Conservation (phyloP, 1,140 invertebrate species). For the Drosophila ironensis region DNA sequence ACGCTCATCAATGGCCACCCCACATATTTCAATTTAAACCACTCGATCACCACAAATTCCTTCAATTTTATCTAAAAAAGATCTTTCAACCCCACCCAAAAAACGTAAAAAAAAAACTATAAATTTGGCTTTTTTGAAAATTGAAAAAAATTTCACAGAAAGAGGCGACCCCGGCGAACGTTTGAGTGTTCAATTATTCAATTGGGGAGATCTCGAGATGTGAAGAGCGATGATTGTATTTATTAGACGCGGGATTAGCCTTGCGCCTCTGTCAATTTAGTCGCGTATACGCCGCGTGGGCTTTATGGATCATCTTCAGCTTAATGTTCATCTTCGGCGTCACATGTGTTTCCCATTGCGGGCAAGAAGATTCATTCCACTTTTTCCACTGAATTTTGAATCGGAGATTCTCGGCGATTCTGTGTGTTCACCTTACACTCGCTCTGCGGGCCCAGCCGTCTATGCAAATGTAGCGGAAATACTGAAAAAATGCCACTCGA, state of each 20-base stretch:
- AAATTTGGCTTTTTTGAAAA: not conserved
- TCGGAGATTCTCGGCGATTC: not conserved
- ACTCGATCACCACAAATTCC: no score
- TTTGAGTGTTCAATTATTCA: constrained; percentile 75
- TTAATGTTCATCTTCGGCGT: not conserved
- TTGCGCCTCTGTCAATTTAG: constrained; percentile 25
- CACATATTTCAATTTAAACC: no score
- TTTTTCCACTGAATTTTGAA: not conserved
- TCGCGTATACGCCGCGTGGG: constrained; percentile 58
- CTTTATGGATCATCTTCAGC: not conserved
- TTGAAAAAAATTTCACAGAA: not conserved
- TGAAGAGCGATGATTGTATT: constrained; percentile 52
- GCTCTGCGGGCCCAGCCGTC: constrained; percentile 6
- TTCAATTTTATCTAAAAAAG: not conserved
- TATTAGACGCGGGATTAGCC: constrained; percentile 66
- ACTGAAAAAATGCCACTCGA: constrained; percentile 47
- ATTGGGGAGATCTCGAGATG: constrained; percentile 44
- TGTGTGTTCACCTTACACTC: constrained; percentile 19
- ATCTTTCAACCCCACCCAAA: no score
- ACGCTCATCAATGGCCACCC: no score
- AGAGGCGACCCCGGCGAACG: constrained; percentile 1
- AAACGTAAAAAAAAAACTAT: not conserved
- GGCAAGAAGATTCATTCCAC: not conserved
- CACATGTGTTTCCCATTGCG: constrained; percentile 15
- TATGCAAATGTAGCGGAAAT: constrained; percentile 78